Conservation (phyloP, 2,113 vertebrate genomes). For the Dipodomys stephensi region DNA sequence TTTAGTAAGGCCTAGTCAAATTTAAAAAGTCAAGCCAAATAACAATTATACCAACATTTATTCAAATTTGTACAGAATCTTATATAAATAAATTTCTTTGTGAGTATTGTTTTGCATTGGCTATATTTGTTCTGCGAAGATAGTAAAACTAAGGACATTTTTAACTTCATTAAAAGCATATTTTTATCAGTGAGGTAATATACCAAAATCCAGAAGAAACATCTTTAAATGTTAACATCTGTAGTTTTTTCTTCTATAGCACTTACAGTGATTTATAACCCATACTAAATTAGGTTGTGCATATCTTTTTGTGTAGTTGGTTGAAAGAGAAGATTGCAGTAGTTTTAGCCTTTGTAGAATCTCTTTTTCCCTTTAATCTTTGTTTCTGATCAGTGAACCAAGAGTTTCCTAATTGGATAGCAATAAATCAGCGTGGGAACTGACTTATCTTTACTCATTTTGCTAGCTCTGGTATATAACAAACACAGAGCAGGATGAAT, state of each 20-base stretch:
- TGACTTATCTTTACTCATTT: constrained; percentile 72
- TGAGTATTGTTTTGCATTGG: not conserved
- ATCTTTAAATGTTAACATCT: constrained; percentile 49
- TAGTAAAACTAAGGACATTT: not conserved
- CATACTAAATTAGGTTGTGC: constrained; percentile 62
- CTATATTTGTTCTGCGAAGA: not conserved
- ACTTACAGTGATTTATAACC: constrained; percentile 73
- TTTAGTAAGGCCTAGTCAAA: constrained; percentile 22
- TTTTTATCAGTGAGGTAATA: constrained; percentile 56
- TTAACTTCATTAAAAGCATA: constrained; percentile 52
- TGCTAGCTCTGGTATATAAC: constrained; percentile 55
- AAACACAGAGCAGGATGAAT: constrained; percentile 58
- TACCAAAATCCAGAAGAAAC: constrained; percentile 38
- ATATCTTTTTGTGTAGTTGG: constrained; percentile 63
- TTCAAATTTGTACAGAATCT: not conserved
- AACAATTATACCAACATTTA: constrained; percentile 16
- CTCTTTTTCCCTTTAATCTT: constrained; percentile 71
- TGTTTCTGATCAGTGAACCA: constrained; percentile 74
- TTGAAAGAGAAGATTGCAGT: constrained; percentile 63
- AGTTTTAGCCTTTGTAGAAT: constrained; percentile 66
- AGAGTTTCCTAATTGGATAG: constrained; percentile 74
- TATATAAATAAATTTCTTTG: not conserved
- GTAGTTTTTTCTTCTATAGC: not conserved
- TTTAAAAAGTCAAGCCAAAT: not conserved
- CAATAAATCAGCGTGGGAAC: constrained; percentile 75